Percentiles rank a stretch among this genome's conserved stretches.
Evolutionary conservation across 2,888 invertebrate species (phyloP).

Genomic region (Polydrusus pterygomalis): DNA sequence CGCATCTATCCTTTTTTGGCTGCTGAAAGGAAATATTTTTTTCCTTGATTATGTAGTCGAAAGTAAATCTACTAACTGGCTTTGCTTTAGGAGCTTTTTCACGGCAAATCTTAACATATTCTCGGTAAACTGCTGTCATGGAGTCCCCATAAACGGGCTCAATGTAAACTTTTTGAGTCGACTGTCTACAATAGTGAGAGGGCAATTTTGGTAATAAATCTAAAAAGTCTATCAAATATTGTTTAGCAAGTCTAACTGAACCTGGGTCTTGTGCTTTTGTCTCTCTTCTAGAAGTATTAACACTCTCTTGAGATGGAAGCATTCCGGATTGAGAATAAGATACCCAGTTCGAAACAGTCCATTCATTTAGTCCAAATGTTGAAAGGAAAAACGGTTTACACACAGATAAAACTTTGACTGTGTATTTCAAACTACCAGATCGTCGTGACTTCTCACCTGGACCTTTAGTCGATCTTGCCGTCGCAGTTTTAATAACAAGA

Average conservation of each 20-base stretch:
- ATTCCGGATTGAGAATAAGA: neutral
- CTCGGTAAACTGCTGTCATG: slow-evolving; percentile 19
- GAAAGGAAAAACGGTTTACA: slow-evolving; percentile 10
- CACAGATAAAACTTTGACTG: neutral
- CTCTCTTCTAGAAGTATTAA: neutral
- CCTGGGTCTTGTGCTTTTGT: neutral
- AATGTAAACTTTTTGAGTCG: neutral
- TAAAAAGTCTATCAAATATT: neutral
- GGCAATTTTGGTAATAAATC: neutral
- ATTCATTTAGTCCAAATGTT: slow-evolving; percentile 8
- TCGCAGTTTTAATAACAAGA: neutral
- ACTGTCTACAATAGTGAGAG: slow-evolving; percentile 4
- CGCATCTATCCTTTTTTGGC: slow-evolving; percentile 14
- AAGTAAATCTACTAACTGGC: slow-evolving; percentile 9
- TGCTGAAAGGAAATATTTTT: slow-evolving; percentile 4
- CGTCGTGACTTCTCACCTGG: neutral
- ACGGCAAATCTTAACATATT: neutral
- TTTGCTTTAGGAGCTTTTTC: slow-evolving; percentile 9
- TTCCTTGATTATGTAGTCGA: neutral
- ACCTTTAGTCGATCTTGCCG: slow-evolving; percentile 2
- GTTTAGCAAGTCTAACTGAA: neutral
- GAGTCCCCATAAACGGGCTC: slow-evolving; percentile 26
- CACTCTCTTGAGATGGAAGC: neutral
- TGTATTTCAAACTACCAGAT: neutral
- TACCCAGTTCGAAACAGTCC: slow-evolving; percentile 12